phyloP scores from a whole-genome alignment of 2,888 invertebrate genomes.

The Taenaris catops region DNA sequence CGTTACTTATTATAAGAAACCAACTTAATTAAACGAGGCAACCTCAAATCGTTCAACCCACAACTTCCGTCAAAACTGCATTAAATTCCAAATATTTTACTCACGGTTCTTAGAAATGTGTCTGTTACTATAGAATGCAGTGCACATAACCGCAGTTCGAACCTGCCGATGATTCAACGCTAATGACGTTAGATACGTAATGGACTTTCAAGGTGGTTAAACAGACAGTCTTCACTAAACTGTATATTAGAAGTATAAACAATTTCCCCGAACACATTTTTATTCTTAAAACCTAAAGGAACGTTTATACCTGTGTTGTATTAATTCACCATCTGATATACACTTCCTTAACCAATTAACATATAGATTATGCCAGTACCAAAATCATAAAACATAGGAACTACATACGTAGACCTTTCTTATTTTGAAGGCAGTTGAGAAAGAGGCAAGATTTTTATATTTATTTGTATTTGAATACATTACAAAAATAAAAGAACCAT shows the following conservation, averaged over 20 bases:
- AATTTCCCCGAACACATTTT: background rate
- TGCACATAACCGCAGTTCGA: constrained; percentile 36
- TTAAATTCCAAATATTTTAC: constrained; percentile 39
- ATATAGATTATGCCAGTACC: no score
- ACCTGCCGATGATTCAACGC: constrained; percentile 50
- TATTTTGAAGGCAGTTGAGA: no score
- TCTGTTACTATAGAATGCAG: constrained; percentile 43
- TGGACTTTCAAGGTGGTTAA: constrained; percentile 47
- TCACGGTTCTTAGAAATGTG: constrained; percentile 51
- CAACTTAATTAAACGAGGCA: constrained; percentile 19
- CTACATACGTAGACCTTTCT: no score
- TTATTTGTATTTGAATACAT: no score
- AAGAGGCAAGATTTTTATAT: no score
- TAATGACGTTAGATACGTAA: constrained; percentile 50
- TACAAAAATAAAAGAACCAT: no score
- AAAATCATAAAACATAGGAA: no score
- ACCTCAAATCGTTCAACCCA: constrained; percentile 18
- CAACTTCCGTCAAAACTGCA: constrained; percentile 27
- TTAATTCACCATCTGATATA: no score
- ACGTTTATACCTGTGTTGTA: no score
- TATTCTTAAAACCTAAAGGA: no score
- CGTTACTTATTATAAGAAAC: constrained; percentile 12
- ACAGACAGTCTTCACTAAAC: constrained; percentile 34
- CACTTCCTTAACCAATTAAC: no score
- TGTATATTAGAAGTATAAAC: constrained; percentile 13